Conservation (phyloP, 2,113 vertebrate genomes). For the Myxocyprinus asiaticus region DNA sequence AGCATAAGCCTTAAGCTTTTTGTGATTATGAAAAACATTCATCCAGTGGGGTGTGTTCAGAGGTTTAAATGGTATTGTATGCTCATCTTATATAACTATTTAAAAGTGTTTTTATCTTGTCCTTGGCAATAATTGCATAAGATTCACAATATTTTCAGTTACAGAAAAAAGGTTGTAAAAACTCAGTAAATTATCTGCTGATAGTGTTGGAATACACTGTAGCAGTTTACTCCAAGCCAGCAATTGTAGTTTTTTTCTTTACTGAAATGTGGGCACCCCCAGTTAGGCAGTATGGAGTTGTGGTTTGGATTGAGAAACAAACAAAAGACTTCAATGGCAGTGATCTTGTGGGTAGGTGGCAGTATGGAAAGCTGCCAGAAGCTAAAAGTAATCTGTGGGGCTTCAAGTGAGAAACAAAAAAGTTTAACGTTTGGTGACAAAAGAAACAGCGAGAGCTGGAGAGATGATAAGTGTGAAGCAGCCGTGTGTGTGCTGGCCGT, state of each 20-base stretch:
- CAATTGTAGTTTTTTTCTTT: slow-evolving; percentile 19
- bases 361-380: slow-evolving; percentile 31
- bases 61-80: too few species aligned
- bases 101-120: too few species aligned
- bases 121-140: too few species aligned
- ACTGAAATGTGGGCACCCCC: slow-evolving; percentile 7
- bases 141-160: too few species aligned
- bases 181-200: too few species aligned
- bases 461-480: slow-evolving; percentile 18
- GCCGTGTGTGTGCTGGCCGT: slow-evolving; percentile 48
- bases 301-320: slow-evolving; percentile 43
- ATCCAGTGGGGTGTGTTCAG: too few species aligned
- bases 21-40: too few species aligned
- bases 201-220: not conserved
- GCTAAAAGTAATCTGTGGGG: slow-evolving; percentile 42
- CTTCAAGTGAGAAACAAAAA: slow-evolving; percentile 20
- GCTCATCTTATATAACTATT: too few species aligned
- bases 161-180: too few species aligned
- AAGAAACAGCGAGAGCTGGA: slow-evolving; percentile 22
- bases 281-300: slow-evolving; percentile 13
- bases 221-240: not conserved
- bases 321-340: slow-evolving; percentile 34
- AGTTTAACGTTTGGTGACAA: slow-evolving; percentile 9
- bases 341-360: slow-evolving; percentile 26
- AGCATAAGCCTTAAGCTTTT: too few species aligned